These are phyloP conservation scores for Hucho hucho DNA, from an alignment of 2,113 vertebrate species.

Conservation along the genomic window DNA sequence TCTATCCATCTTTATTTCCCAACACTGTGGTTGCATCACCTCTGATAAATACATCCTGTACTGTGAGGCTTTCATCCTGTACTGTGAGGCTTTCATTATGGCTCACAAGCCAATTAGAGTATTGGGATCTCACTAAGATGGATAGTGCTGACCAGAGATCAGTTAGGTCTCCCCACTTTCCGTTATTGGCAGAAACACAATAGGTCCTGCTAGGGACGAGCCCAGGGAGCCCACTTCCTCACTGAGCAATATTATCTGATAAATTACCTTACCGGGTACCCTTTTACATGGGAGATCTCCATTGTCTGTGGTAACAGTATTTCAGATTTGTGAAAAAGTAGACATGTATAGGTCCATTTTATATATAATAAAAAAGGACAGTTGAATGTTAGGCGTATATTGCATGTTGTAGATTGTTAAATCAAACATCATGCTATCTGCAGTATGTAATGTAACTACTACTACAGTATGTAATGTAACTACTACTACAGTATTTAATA, in stretches of 20 bases:
- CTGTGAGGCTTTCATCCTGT: neutral
- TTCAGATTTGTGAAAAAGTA: neutral
- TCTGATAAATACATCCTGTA: neutral
- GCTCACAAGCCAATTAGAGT: neutral
- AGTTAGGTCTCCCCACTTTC: neutral
- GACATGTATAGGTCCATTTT: neutral
- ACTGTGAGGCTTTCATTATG: neutral
- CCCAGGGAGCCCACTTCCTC: neutral
- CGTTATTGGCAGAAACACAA: neutral
- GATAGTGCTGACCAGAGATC: neutral
- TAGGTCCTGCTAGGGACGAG: neutral
- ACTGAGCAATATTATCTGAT: slow-evolving; percentile 7
- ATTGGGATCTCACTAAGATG: slow-evolving; percentile 2
- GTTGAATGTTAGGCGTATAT: neutral
- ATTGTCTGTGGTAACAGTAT: neutral
- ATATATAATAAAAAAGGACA: neutral
- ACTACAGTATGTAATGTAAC: too few species aligned
- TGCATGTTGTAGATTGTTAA: neutral
- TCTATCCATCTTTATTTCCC: too few species aligned
- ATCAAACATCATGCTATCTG: neutral
- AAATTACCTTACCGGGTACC: neutral
- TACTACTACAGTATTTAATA: too few species aligned
- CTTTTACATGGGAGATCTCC: neutral
- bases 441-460: too few species aligned
- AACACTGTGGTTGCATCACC: too few species aligned